Base-by-base conservation (phyloP, 2,113 vertebrate species). In the Datnioides undecimradiatus region DNA sequence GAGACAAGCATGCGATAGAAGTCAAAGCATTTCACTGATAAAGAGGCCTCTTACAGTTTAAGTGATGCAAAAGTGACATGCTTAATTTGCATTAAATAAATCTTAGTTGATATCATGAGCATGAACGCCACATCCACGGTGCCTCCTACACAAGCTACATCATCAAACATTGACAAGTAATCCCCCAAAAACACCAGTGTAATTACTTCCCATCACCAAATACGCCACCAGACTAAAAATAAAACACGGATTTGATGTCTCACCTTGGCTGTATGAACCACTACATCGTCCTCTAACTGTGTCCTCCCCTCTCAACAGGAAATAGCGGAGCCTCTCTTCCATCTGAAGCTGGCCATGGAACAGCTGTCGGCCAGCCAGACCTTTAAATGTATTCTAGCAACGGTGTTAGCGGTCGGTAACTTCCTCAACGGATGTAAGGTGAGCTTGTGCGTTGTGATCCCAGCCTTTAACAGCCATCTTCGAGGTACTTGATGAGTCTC, bases 391-490 rank as follows among this genome's bases (percentile, higher is more conserved):
- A 93, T 96, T 40, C 87, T 96, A 0, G 94, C 95, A 0, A 95
- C 95, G 0, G 94, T 96, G 74, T 85, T 96, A 21, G 94, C 94
- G 0, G 94, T 96, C 6, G 95, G 95, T 0, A 96, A 96, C 90
- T 95, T 95, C 60, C 93, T 96, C 5, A 96, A 95, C 8, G 94
- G 94, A 14, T 92, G 91, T 38, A 95, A 95, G 85, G 95, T 96
- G 51, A 65, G 86, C n/a, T n/a, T n/a, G n/a, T 46, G 57, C 1
- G 0, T 4, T 9, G 19, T 11, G n/a, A 33, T 9, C 3, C 0
- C 5, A 21, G 2, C 70, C 8, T 55, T 49, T 19, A 23, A 2
- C 1, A 11, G 40, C 10, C 17, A 11, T 36, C 19, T 25, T 40
- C 8, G 4, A 34, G 8, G 5, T 25, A 36, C 29, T 25, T 5